phyloP scores from a whole-genome alignment of 2,888 invertebrate genomes.

The Marronus borbonicus region DNA sequence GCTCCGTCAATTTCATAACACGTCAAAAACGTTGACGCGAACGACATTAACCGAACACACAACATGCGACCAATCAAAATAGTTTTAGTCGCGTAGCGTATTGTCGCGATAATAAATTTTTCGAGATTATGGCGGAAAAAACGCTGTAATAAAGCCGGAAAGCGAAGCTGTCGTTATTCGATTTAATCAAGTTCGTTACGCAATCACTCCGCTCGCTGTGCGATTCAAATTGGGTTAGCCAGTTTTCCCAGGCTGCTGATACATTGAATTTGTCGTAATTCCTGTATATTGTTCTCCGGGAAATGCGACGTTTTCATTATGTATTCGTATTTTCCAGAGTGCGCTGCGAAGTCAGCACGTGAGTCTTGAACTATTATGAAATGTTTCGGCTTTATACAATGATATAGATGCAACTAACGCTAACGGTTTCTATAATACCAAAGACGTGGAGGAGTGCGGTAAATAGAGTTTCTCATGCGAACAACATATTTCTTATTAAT shows the following conservation, averaged over 20 bases:
- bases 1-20: constrained; percentile 5
- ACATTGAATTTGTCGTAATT: background rate
- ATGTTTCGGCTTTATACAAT: too few relatives aligned
- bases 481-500: too few relatives aligned
- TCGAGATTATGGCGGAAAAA: background rate
- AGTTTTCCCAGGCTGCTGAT: background rate
- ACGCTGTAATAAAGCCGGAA: background rate
- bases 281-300: background rate
- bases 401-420: too few relatives aligned
- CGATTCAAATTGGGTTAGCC: background rate
- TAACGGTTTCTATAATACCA: too few relatives aligned
- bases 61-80: constrained; percentile 1
- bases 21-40: background rate
- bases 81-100: background rate
- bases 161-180: background rate
- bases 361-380: too few relatives aligned
- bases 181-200: background rate
- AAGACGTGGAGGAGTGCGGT: too few relatives aligned
- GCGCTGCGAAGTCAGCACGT: too few relatives aligned
- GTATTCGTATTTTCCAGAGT: too few relatives aligned
- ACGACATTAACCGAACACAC: background rate
- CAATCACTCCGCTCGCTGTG: background rate
- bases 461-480: too few relatives aligned
- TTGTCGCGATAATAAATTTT: background rate
- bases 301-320: too few relatives aligned